Evolutionary conservation across 2,797 vertebrate genomes (phyloP).

Genomic region (Platyrinchus mystaceus): DNA sequence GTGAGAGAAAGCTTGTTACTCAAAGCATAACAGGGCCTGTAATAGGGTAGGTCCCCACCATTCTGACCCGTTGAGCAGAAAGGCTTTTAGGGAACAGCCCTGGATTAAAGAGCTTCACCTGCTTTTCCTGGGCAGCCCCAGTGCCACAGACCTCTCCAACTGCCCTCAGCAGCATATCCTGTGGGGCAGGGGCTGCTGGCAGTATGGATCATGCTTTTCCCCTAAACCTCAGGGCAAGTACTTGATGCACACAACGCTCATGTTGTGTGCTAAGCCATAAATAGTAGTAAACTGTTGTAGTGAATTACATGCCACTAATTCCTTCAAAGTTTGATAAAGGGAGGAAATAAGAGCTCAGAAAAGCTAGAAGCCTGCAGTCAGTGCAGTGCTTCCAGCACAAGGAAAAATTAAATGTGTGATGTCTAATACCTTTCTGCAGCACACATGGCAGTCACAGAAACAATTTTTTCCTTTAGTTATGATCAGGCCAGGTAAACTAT

Average conservation of each 20-base stretch:
- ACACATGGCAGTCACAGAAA: background rate
- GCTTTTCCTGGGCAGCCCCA: rapidly evolving
- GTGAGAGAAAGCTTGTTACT: background rate
- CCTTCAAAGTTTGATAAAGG: background rate
- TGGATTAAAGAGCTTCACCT: background rate
- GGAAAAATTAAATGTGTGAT: rapidly evolving
- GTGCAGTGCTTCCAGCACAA: rapidly evolving
- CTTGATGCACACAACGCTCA: rapidly evolving
- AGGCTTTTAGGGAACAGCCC: background rate
- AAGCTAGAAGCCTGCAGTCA: background rate
- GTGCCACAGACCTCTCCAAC: rapidly evolving
- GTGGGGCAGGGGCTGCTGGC: rapidly evolving
- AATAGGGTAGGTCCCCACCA: rapidly evolving
- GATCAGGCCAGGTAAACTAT: background rate
- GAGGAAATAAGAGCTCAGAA: background rate
- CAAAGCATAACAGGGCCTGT: background rate
- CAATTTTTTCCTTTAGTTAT: rapidly evolving
- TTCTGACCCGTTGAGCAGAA: too few relatives aligned
- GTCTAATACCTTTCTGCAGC: rapidly evolving
- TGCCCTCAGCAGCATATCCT: rapidly evolving
- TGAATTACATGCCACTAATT: background rate
- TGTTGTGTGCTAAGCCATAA: rapidly evolving
- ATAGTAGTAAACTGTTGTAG: background rate
- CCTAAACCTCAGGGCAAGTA: background rate
- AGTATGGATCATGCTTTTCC: rapidly evolving